These are phyloP conservation scores for Megastigmus dorsalis DNA, from an alignment of 2,888 invertebrate species.

Conservation along the genomic window DNA sequence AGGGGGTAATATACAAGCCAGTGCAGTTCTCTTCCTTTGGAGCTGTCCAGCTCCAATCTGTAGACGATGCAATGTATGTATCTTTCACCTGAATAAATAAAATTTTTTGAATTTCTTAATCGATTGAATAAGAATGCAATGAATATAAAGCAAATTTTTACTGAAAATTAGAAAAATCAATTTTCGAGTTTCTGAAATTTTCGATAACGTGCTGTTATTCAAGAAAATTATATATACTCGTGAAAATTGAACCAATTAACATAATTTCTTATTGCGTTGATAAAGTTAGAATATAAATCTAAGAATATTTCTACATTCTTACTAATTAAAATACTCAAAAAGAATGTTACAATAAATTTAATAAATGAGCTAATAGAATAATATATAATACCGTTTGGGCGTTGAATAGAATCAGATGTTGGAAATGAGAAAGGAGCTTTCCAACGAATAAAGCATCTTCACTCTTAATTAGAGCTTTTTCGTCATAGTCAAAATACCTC, in stretches of 20 bases:
- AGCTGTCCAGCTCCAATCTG: conserved; percentile 40
- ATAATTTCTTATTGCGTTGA: too few species aligned
- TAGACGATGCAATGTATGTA: neutral
- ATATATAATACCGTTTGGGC: conserved; percentile 21
- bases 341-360: neutral
- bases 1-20: conserved; percentile 36
- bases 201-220: too few species aligned
- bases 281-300: too few species aligned
- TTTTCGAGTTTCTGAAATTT: too few species aligned
- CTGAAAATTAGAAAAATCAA: neutral
- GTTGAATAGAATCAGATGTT: conserved; percentile 42
- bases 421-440: conserved; percentile 46
- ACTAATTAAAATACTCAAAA: too few species aligned
- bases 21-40: conserved; percentile 32
- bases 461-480: neutral
- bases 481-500: conserved; percentile 37
- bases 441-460: conserved; percentile 47
- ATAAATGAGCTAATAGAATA: neutral
- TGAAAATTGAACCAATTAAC: too few species aligned
- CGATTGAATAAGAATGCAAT: too few species aligned
- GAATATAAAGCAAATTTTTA: neutral
- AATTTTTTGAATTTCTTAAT: neutral
- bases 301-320: too few species aligned
- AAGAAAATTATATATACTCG: too few species aligned
- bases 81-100: conserved; percentile 42